phyloP scores from a whole-genome alignment of 2,888 invertebrate species.

The Leptinotarsa tumamoca region DNA sequence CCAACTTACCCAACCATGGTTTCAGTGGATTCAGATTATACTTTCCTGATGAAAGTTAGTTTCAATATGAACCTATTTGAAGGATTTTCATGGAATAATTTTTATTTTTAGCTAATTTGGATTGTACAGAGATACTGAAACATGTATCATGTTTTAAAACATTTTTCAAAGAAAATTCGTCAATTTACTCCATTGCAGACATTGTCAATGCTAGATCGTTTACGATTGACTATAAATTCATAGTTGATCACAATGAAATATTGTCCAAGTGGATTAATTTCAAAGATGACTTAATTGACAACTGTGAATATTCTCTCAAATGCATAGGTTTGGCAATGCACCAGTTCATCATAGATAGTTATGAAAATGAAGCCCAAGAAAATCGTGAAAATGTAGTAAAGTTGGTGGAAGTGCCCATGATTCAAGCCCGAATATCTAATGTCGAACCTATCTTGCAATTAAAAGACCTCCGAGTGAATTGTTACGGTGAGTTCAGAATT shows the following conservation, averaged over 20 bases:
- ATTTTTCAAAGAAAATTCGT: slow-evolving; percentile 68
- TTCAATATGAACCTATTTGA: not conserved
- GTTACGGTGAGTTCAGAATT: slow-evolving; percentile 72
- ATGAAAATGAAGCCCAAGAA: slow-evolving; percentile 58
- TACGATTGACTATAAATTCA: slow-evolving; percentile 70
- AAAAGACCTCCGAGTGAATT: slow-evolving; percentile 78
- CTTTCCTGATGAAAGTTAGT: slow-evolving; percentile 72
- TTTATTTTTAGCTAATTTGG: slow-evolving; percentile 41
- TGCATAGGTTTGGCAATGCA: slow-evolving; percentile 85
- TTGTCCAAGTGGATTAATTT: slow-evolving; percentile 69
- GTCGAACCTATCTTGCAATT: slow-evolving; percentile 77
- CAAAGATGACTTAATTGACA: slow-evolving; percentile 73
- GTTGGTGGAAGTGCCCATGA: slow-evolving; percentile 64
- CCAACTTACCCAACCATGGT: slow-evolving; percentile 41
- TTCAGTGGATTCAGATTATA: slow-evolving; percentile 81
- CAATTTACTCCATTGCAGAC: slow-evolving; percentile 70
- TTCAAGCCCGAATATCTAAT: slow-evolving; percentile 72
- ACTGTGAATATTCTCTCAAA: slow-evolving; percentile 76
- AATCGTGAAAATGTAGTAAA: slow-evolving; percentile 65
- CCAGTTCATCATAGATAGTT: slow-evolving; percentile 71
- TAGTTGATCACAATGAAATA: slow-evolving; percentile 72
- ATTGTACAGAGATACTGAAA: slow-evolving; percentile 53
- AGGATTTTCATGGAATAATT: slow-evolving; percentile 26
- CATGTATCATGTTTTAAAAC: slow-evolving; percentile 70
- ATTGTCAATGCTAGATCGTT: slow-evolving; percentile 72